phyloP scores from a whole-genome alignment of 2,113 vertebrate genomes.

The Oxygymnocypris stewartii region DNA sequence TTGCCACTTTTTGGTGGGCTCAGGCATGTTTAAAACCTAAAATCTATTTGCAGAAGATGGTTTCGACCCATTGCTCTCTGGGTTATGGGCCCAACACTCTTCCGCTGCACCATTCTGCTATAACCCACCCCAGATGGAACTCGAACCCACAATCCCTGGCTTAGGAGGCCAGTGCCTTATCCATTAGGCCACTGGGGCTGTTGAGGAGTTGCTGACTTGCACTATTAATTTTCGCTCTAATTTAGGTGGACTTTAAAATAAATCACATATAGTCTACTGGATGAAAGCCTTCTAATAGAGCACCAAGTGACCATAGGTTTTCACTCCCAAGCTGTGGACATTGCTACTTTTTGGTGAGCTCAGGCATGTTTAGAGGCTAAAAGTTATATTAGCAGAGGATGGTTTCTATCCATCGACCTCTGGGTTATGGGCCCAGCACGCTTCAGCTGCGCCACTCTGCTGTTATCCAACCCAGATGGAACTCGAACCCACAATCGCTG shows the following conservation, averaged over 20 bases:
- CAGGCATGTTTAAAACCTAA: too few species aligned
- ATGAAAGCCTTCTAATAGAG: too few species aligned
- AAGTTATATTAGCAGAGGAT: too few species aligned
- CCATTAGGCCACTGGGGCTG: conserved; percentile 55
- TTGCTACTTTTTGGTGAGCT: too few species aligned
- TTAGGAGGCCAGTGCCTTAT: conserved; percentile 58
- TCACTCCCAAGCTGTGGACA: too few species aligned
- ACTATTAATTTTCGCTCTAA: too few species aligned
- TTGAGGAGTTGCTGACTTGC: too few species aligned
- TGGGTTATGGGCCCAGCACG: conserved; percentile 68
- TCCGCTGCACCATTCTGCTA: conserved; percentile 82
- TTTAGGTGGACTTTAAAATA: too few species aligned
- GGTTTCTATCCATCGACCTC: conserved; percentile 62
- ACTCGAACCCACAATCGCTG: conserved; percentile 55
- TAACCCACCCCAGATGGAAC: conserved; percentile 48
- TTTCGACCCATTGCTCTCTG: conserved; percentile 85
- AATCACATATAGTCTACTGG: too few species aligned
- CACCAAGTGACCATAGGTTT: too few species aligned
- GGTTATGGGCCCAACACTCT: conserved; percentile 85
- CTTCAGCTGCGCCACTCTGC: conserved; percentile 64
- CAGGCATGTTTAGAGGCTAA: too few species aligned
- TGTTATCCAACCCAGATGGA: conserved; percentile 33
- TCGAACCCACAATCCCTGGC: conserved; percentile 58
- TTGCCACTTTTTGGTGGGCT: too few species aligned
- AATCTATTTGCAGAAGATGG: conserved; percentile 76